Evolutionary conservation across 2,888 invertebrate genomes (phyloP).

Genomic region (Epirrhoe tristata): DNA sequence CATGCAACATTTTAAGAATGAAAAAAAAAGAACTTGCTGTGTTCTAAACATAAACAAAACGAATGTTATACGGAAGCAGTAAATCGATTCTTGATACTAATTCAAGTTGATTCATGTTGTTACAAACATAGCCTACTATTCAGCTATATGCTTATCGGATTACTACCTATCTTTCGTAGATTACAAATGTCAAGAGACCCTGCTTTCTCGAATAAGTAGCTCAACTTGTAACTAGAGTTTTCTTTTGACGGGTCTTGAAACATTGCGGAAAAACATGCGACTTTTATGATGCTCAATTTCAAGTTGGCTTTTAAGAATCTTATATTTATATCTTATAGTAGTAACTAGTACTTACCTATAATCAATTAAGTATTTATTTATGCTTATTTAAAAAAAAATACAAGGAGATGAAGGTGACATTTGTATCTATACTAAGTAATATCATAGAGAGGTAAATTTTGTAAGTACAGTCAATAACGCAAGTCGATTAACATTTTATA

Average conservation of each 20-base stretch:
- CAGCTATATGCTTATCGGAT: conserved; percentile 28
- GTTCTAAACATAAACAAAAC: not conserved
- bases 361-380: too few species aligned
- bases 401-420: too few species aligned
- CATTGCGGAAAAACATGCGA: conserved; percentile 14
- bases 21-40: not conserved
- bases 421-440: too few species aligned
- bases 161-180: conserved; percentile 20
- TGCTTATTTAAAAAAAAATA: too few species aligned
- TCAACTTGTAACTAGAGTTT: conserved; percentile 30
- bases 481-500: too few species aligned
- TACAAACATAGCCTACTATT: conserved; percentile 21
- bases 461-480: too few species aligned
- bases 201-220: conserved; percentile 29
- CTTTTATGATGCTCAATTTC: conserved; percentile 17
- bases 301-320: conserved; percentile 8
- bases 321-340: not conserved
- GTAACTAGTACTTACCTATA: too few species aligned
- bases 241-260: conserved; percentile 14
- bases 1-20: not conserved
- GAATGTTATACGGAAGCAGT: not conserved
- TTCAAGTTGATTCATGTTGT: conserved; percentile 14
- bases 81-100: conserved; percentile 4
- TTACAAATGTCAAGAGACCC: conserved; percentile 31
- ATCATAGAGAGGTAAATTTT: too few species aligned